phyloP scores from a whole-genome alignment of 2,888 invertebrate genomes.

The Apotomis turbidana region DNA sequence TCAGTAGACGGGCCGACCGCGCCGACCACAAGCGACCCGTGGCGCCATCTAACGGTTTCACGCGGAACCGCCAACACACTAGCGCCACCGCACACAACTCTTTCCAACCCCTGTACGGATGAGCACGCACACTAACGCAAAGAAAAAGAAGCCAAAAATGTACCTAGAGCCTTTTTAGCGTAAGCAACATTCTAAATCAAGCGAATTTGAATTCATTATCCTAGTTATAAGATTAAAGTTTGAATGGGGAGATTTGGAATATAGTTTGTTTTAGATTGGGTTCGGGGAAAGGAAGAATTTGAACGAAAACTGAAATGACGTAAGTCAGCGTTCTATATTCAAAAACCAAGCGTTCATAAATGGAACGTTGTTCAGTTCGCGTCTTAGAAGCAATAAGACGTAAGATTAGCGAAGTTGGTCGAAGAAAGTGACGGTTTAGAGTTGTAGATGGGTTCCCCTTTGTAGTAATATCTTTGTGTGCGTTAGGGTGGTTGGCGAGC shows the following conservation, averaged over 20 bases:
- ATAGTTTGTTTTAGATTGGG: not conserved
- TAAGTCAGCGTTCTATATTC: constrained; percentile 42
- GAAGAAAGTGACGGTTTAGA: constrained; percentile 53
- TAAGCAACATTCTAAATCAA: constrained; percentile 49
- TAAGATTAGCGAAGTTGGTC: constrained; percentile 39
- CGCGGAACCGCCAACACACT: constrained; percentile 62
- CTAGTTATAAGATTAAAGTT: constrained; percentile 41
- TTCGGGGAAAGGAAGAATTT: constrained; percentile 42
- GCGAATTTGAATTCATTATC: constrained; percentile 43
- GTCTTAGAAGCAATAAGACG: constrained; percentile 43
- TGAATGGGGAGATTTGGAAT: not conserved
- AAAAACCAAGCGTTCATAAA: constrained; percentile 19
- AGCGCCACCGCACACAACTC: constrained; percentile 70
- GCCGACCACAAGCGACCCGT: constrained; percentile 56
- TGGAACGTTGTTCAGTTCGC: constrained; percentile 39
- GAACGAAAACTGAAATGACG: constrained; percentile 48
- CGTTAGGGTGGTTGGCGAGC: constrained; percentile 60
- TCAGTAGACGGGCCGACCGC: constrained; percentile 27
- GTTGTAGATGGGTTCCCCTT: constrained; percentile 43
- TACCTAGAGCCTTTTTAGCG: constrained; percentile 34
- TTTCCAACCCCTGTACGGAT: constrained; percentile 59
- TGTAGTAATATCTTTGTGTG: constrained; percentile 51
- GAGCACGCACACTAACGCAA: constrained; percentile 61
- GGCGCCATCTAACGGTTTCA: constrained; percentile 68
- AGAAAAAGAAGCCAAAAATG: constrained; percentile 72